Evolutionary conservation across 2,113 vertebrate species (phyloP), one percentile per base, ranked within the genome.

Genomic region (Chaetops frenatus): DNA sequence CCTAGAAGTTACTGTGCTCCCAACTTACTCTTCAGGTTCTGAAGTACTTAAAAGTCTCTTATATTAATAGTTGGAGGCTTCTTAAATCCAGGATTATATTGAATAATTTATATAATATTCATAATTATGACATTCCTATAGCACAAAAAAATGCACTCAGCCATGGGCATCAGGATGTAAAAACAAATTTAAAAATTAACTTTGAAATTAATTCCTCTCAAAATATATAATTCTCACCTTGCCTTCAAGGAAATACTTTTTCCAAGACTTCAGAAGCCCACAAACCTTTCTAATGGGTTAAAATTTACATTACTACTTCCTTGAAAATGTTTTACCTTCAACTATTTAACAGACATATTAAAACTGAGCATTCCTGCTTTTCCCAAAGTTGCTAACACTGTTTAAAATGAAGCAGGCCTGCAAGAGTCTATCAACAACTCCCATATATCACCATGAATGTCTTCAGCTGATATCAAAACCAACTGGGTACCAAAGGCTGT

Each of bases 261-360:
- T 83, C 36, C 48, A 72, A 65, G 36, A 57, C 47, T 80, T 92
- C 50, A 86, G 64, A 90, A 80, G 50, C 50, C 42, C 54, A 31
- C 58, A 88, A 88, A 54, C 16, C 35, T 66, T 82, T 77, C 70
- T 35, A 80, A 65, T 27, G 22, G 29, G 95, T 92, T 80, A 81
- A 48, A 64, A 62, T 78, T 71, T 64, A 25, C 29, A 66, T 57
- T 53, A 14, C 18, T 62, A 18, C 60, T 58, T 45, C 19, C 35
- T 24, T 48, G 33, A 56, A 78, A 83, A 12, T 27, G 0, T 40
- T 88, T 73, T 71, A 3, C 40, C 24, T 81, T 81, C 16, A 38
- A 56, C 38, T 61, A 79, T 81, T 35, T 12, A 65, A 61, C 10
- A 67, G 51, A 40, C 51, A 20, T 12, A 19, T n/a, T 77, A 40